phyloP scores from a whole-genome alignment of 2,888 invertebrate genomes.

The Meiosimyza decipiens region DNA sequence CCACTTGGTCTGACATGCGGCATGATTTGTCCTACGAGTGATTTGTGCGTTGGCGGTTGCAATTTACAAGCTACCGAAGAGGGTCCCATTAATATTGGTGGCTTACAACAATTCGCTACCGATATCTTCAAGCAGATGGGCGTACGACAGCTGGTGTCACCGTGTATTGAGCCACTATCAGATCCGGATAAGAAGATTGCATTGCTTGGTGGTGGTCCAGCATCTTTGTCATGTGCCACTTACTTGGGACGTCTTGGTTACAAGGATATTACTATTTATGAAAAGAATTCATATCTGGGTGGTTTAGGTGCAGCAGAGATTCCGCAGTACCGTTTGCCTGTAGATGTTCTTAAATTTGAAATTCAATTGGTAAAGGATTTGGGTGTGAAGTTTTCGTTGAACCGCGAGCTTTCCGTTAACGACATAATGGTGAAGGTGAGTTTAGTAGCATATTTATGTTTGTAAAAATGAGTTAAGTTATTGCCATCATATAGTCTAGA shows the following conservation, averaged over 20 bases:
- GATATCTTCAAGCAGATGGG: constrained; percentile 97
- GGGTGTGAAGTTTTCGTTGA: constrained; percentile 87
- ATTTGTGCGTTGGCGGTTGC: constrained; percentile 97
- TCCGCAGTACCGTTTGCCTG: constrained; percentile 95
- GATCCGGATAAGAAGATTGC: constrained; percentile 75
- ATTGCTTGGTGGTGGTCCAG: constrained; percentile 94
- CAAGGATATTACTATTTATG: constrained; percentile 89
- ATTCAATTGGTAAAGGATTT: constrained; percentile 90
- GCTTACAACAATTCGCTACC: constrained; percentile 96
- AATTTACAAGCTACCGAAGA: constrained; percentile 96
- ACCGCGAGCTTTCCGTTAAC: constrained; percentile 75
- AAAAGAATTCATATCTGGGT: constrained; percentile 86
- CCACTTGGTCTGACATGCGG: constrained; percentile 95
- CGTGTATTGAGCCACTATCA: constrained; percentile 71
- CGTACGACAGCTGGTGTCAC: constrained; percentile 86
- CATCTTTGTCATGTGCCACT: constrained; percentile 95
- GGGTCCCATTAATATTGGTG: constrained; percentile 98
- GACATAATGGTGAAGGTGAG: constrained; percentile 79
- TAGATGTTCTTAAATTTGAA: constrained; percentile 92
- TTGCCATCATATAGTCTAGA: too few species aligned
- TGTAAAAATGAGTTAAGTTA: too few species aligned
- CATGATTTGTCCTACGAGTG: constrained; percentile 99
- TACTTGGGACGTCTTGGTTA: constrained; percentile 95
- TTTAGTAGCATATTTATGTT: constrained; percentile 10
- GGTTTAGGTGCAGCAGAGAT: constrained; percentile 96